These are phyloP conservation scores for Ladona fulva DNA, from an alignment of 1,140 invertebrate genomes.

Conservation along the genomic window DNA sequence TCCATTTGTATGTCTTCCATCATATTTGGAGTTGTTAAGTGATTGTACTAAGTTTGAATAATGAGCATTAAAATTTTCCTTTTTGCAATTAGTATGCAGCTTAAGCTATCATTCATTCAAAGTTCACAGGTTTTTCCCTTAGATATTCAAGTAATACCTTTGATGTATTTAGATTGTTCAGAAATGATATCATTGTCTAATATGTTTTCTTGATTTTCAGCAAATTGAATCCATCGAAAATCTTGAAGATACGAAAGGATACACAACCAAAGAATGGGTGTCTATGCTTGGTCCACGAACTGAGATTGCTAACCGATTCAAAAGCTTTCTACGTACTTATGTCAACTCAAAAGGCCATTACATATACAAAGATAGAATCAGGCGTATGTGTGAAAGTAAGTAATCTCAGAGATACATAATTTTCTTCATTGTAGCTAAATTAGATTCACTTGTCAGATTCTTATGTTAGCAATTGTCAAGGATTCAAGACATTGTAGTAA, in stretches of 20 bases:
- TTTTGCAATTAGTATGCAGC: no score
- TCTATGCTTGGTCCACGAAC: slow-evolving; percentile 89
- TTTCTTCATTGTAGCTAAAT: background rate
- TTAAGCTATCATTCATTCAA: no score
- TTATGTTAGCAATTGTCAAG: no score
- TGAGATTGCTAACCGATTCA: slow-evolving; percentile 95
- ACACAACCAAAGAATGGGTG: slow-evolving; percentile 91
- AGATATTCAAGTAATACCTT: no score
- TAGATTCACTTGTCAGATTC: no score
- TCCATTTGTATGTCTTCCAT: no score
- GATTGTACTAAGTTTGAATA: no score
- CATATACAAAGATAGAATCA: slow-evolving; percentile 87
- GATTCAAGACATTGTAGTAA: no score
- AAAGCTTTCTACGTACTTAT: slow-evolving; percentile 87
- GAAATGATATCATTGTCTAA: slow-evolving; percentile 18
- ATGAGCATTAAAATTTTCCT: no score
- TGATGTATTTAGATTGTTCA: no score
- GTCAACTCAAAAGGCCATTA: slow-evolving; percentile 79
- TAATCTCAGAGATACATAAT: background rate
- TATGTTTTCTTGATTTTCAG: slow-evolving; percentile 42
- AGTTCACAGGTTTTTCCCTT: no score
- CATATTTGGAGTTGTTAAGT: no score
- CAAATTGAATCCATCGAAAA: slow-evolving; percentile 94
- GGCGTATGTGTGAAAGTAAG: slow-evolving; percentile 87
- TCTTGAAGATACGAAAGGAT: slow-evolving; percentile 89